Conservation (phyloP, 2,797 vertebrate genomes). For the Falco rusticolus region DNA sequence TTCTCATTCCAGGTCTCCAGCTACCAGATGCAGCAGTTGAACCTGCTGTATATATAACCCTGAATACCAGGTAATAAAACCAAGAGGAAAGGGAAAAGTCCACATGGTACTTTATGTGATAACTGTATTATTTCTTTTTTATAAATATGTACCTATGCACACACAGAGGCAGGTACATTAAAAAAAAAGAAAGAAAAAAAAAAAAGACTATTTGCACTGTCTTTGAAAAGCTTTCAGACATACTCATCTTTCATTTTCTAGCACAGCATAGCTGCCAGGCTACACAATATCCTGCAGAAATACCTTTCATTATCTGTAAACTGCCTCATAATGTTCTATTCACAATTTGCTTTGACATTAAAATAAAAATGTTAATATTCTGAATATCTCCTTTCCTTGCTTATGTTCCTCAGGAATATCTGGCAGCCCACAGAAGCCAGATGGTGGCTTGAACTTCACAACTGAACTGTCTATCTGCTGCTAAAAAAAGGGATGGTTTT, state of each 20-base stretch:
- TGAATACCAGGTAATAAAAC: background rate
- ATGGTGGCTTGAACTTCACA: conserved; percentile 35
- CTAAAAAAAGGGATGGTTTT: background rate
- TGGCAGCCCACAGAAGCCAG: conserved; percentile 26
- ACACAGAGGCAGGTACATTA: background rate
- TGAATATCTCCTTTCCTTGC: background rate
- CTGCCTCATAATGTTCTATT: conserved; percentile 12
- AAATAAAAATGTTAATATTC: conserved; percentile 44
- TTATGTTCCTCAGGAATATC: conserved; percentile 10
- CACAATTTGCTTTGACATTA: conserved; percentile 45
- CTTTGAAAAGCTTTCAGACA: background rate
- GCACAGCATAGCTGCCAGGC: background rate
- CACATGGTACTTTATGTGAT: background rate
- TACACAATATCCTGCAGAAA: conserved; percentile 4
- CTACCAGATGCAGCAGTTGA: background rate
- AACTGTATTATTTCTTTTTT: background rate
- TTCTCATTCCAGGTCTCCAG: background rate
- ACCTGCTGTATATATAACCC: background rate
- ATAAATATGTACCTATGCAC: background rate
- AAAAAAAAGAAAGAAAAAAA: background rate
- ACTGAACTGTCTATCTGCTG: background rate
- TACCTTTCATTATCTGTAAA: conserved; percentile 23
- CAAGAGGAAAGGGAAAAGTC: background rate
- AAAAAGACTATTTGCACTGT: background rate
- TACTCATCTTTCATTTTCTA: background rate